These are phyloP conservation scores for Pogonophryne albipinna DNA, from an alignment of 2,797 vertebrate genomes.

Conservation along the genomic window DNA sequence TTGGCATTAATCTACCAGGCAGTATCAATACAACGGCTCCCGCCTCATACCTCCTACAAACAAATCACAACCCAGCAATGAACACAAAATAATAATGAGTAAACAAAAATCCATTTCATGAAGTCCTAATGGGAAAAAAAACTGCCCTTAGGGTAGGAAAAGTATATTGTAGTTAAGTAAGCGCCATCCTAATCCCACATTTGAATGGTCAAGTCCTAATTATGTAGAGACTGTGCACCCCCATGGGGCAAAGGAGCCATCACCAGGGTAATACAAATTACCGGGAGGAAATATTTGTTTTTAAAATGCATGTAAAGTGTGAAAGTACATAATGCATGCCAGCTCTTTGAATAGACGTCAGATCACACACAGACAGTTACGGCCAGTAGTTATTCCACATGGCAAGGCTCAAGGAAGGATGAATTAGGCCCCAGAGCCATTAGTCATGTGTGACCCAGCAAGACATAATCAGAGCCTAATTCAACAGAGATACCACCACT, in stretches of 20 bases:
- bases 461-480: slow-evolving; percentile 76
- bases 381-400: slow-evolving; percentile 35
- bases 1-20: slow-evolving; percentile 47
- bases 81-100: slow-evolving; percentile 74
- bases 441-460: slow-evolving; percentile 76
- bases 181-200: slow-evolving; percentile 47
- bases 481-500: slow-evolving; percentile 76
- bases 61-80: slow-evolving; percentile 60
- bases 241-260: slow-evolving; percentile 43
- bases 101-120: slow-evolving; percentile 72
- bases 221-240: slow-evolving; percentile 62
- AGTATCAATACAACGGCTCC: slow-evolving; percentile 21
- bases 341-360: slow-evolving; percentile 18
- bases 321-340: background rate
- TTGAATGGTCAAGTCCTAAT: slow-evolving; percentile 75
- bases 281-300: slow-evolving; percentile 38
- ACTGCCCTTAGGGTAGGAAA: slow-evolving; percentile 45
- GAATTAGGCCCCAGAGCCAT: slow-evolving; percentile 68
- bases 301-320: slow-evolving; percentile 33
- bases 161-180: slow-evolving; percentile 62
- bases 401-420: slow-evolving; percentile 58
- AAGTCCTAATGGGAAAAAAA: slow-evolving; percentile 65
- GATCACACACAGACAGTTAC: slow-evolving; percentile 35
- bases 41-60: slow-evolving; percentile 48
- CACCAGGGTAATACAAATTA: slow-evolving; percentile 45